Percentiles rank a stretch among this genome's conserved stretches.
Conservation (phyloP, 2,113 vertebrate species). For the Lethenteron camtschaticum region DNA sequence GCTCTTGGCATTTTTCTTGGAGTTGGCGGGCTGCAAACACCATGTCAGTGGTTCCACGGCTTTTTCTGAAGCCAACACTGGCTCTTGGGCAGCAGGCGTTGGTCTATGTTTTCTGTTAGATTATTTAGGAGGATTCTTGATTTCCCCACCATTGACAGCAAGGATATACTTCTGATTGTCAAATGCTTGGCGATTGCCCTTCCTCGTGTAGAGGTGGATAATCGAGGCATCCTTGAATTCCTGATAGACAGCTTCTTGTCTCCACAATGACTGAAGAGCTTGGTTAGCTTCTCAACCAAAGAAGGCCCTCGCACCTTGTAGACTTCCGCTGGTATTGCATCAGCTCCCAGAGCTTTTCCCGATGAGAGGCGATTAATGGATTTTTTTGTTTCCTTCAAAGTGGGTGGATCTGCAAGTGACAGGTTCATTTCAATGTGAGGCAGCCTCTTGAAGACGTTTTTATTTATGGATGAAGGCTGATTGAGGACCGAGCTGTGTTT, state of each 20-base stretch:
- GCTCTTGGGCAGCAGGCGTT: background rate
- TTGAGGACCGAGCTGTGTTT: background rate
- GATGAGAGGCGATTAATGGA: background rate
- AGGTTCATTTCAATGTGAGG: background rate
- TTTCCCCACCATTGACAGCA: background rate
- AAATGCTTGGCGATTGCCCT: background rate
- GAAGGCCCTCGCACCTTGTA: background rate
- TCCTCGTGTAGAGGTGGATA: background rate
- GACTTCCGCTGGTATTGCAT: background rate
- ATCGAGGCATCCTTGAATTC: background rate
- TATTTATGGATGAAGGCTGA: background rate
- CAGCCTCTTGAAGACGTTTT: background rate
- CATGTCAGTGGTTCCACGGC: slow-evolving; percentile 3
- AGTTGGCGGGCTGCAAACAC: slow-evolving; percentile 2
- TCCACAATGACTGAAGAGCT: background rate
- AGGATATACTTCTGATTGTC: background rate
- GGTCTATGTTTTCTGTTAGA: background rate
- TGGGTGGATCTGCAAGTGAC: slow-evolving; percentile 2
- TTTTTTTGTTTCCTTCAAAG: slow-evolving; percentile 1
- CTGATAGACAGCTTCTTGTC: background rate
- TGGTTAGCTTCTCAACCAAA: background rate
- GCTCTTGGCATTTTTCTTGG: slow-evolving; percentile 4
- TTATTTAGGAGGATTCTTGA: background rate
- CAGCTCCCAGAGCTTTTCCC: background rate
- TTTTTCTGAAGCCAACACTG: background rate